These are phyloP conservation scores for Malurus leucopterus DNA, from an alignment of 2,797 vertebrate genomes.

Conservation along the genomic window DNA sequence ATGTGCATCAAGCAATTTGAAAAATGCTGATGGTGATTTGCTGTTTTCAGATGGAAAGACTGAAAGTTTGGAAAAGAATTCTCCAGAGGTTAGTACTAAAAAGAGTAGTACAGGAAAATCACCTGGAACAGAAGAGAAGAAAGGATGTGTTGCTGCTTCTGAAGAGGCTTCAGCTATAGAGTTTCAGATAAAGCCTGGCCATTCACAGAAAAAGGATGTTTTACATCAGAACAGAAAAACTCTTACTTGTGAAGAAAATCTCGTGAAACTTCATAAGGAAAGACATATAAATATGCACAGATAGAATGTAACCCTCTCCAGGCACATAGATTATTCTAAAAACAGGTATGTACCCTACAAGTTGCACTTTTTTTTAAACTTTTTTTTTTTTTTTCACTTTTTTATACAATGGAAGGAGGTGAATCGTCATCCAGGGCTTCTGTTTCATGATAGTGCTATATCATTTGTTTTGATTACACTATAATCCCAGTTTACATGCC, in stretches of 20 bases:
- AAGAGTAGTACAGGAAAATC: constrained; percentile 18
- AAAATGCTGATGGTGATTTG: constrained; percentile 67
- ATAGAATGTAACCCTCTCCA: constrained; percentile 74
- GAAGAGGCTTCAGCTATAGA: constrained; percentile 23
- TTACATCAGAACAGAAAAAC: constrained; percentile 57
- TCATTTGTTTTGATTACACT: background rate
- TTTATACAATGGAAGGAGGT: background rate
- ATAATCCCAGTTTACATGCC: background rate
- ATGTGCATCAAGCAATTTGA: constrained; percentile 53
- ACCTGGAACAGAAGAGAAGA: constrained; percentile 6
- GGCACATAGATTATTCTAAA: constrained; percentile 73
- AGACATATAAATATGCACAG: constrained; percentile 78
- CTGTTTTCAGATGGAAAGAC: constrained; percentile 66
- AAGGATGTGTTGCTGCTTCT: constrained; percentile 23
- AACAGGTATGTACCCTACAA: constrained; percentile 74
- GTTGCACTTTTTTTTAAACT: background rate
- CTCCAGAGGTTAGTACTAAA: background rate
- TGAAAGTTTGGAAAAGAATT: constrained; percentile 59
- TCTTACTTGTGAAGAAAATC: constrained; percentile 69
- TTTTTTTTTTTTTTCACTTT: background rate
- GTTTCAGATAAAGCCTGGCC: constrained; percentile 30
- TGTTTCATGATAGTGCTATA: background rate
- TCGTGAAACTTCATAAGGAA: constrained; percentile 66
- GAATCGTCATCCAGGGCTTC: background rate
- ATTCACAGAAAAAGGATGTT: constrained; percentile 44